phyloP scores from a whole-genome alignment of 2,797 vertebrate genomes.

The Eulemur albifrons region DNA sequence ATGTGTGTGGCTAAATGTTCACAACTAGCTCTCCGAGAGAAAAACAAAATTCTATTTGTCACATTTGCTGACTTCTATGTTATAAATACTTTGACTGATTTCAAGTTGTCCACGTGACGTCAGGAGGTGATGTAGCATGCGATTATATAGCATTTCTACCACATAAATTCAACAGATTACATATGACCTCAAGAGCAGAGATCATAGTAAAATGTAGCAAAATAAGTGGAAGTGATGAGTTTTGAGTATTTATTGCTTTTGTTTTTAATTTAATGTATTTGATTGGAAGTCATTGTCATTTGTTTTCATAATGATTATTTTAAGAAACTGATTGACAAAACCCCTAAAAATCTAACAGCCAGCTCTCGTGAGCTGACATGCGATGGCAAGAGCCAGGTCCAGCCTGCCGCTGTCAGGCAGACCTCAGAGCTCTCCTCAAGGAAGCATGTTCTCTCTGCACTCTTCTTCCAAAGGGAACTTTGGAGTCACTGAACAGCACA shows the following conservation, averaged over 20 bases:
- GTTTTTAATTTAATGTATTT: background rate
- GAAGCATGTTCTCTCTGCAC: accelerated
- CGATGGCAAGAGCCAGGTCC: background rate
- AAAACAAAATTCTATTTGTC: background rate
- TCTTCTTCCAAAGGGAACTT: background rate
- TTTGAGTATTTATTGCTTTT: background rate
- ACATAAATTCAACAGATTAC: background rate
- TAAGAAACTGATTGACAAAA: background rate
- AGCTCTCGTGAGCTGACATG: background rate
- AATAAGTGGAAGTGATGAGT: background rate
- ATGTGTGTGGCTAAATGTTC: background rate
- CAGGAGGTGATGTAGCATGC: background rate
- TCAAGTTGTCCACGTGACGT: background rate
- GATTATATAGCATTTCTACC: background rate
- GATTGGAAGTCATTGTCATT: background rate
- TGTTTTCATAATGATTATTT: background rate
- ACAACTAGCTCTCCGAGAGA: background rate
- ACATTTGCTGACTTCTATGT: background rate
- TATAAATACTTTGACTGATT: background rate
- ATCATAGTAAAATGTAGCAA: background rate
- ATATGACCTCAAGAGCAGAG: background rate
- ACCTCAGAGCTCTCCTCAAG: background rate
- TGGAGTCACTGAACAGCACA: background rate
- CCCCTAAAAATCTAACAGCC: background rate
- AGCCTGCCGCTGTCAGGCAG: no score